Evolutionary conservation across 2,797 vertebrate species (phyloP).

Genomic region (Chaenodraco wilsoni): DNA sequence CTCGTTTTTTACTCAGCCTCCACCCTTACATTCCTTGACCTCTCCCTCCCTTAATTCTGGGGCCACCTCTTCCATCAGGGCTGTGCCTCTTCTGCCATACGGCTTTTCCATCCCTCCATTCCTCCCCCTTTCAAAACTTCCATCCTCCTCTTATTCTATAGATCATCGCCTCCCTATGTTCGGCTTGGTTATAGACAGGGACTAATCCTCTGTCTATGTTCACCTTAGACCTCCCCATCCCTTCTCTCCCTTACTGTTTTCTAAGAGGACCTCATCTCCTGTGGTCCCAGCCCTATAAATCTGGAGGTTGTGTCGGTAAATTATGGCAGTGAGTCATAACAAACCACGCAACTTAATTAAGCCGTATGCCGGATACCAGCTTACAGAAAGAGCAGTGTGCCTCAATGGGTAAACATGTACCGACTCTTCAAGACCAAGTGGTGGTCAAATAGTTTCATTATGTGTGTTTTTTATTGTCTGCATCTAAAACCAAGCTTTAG

Average conservation of each 20-base stretch:
- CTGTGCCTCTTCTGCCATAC: slow-evolving; percentile 54
- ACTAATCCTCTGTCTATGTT: slow-evolving; percentile 59
- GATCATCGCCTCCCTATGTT: slow-evolving; percentile 63
- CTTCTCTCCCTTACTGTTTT: slow-evolving; percentile 37
- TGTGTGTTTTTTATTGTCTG: slow-evolving; percentile 29
- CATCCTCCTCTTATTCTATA: slow-evolving; percentile 63
- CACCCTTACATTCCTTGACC: slow-evolving; percentile 67
- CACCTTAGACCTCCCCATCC: slow-evolving; percentile 48
- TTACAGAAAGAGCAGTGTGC: slow-evolving; percentile 42
- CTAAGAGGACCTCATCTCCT: slow-evolving; percentile 50
- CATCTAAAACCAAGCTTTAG: slow-evolving; percentile 36
- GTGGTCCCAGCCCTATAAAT: slow-evolving; percentile 66
- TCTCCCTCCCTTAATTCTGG: slow-evolving; percentile 54
- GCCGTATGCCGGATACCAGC: slow-evolving; percentile 10
- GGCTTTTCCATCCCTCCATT: slow-evolving; percentile 44
- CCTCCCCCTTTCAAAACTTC: slow-evolving; percentile 37
- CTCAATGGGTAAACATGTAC: slow-evolving; percentile 33
- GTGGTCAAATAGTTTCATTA: slow-evolving; percentile 41
- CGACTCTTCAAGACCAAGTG: slow-evolving; percentile 3
- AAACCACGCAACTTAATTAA: slow-evolving; percentile 58
- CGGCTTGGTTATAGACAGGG: slow-evolving; percentile 46
- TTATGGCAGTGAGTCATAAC: slow-evolving; percentile 55
- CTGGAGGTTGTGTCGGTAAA: slow-evolving; percentile 50
- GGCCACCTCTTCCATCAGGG: slow-evolving; percentile 59
- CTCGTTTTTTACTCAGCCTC: slow-evolving; percentile 48